A percentile compares a stretch with the other conserved stretches of the same genome.
Evolutionary conservation across 2,113 vertebrate genomes (phyloP).

Genomic region (Crocuta crocuta): DNA sequence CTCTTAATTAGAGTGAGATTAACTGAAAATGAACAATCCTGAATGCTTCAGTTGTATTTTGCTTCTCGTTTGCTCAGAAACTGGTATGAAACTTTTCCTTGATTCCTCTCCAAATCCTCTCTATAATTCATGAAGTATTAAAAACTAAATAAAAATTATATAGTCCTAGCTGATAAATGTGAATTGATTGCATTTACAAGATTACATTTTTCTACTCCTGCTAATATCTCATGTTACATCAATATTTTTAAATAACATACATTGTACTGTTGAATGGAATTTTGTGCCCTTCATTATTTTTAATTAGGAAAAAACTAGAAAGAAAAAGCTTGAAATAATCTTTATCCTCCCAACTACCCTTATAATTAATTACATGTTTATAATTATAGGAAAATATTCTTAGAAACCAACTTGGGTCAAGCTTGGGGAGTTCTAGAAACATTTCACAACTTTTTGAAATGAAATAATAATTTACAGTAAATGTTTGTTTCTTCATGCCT

Average conservation of each 20-base stretch:
- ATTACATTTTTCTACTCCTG: constrained; percentile 20
- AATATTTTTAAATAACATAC: constrained; percentile 41
- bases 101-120: neutral
- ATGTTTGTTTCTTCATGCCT: constrained; percentile 19
- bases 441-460: constrained; percentile 41
- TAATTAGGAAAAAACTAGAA: constrained; percentile 51
- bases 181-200: neutral
- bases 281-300: constrained; percentile 4
- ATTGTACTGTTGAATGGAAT: constrained; percentile 12
- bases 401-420: neutral
- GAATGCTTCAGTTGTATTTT: constrained; percentile 23
- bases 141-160: constrained; percentile 32
- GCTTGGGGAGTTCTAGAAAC: constrained; percentile 10
- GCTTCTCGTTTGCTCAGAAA: constrained; percentile 16
- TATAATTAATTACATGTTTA: constrained; percentile 47
- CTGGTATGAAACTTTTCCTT: neutral
- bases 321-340: constrained; percentile 16
- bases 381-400: constrained; percentile 51
- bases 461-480: constrained; percentile 39
- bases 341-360: neutral
- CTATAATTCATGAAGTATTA: neutral
- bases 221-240: neutral
- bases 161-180: neutral
- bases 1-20: neutral
- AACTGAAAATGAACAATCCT: neutral